phyloP scores from a whole-genome alignment of 2,113 vertebrate species.

The Caranx ignobilis region DNA sequence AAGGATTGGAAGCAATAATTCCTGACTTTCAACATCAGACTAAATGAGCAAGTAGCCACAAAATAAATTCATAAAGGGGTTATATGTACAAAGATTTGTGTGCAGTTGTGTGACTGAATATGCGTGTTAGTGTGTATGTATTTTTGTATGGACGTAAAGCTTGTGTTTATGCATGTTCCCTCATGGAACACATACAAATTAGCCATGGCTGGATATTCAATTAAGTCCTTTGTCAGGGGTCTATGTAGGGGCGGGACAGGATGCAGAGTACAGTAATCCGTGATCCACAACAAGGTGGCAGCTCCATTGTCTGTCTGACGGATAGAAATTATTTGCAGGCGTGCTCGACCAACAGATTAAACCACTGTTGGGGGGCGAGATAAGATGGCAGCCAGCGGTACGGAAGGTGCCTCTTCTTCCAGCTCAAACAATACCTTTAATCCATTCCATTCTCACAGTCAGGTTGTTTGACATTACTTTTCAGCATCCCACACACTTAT shows the following conservation, averaged over 20 bases:
- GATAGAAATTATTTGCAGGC: conserved; percentile 85
- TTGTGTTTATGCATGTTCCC: conserved; percentile 58
- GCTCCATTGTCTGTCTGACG: conserved; percentile 83
- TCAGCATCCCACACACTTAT: conserved; percentile 78
- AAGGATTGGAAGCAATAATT: conserved; percentile 67
- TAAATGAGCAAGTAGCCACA: conserved; percentile 53
- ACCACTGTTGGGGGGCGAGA: conserved; percentile 80
- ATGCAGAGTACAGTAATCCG: conserved; percentile 83
- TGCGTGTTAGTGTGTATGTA: conserved; percentile 21
- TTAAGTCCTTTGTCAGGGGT: conserved; percentile 82
- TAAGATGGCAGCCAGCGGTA: conserved; percentile 79
- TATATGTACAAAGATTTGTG: conserved; percentile 10
- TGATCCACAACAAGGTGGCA: conserved; percentile 83
- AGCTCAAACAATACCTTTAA: conserved; percentile 84
- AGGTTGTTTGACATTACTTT: conserved; percentile 82
- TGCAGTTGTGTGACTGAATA: conserved; percentile 19
- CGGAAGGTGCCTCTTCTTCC: conserved; percentile 73
- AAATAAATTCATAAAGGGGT: conserved; percentile 51
- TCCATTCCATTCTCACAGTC: conserved; percentile 79
- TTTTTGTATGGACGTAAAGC: conserved; percentile 48
- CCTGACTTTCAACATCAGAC: conserved; percentile 68
- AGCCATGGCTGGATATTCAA: conserved; percentile 82
- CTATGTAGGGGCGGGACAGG: conserved; percentile 78
- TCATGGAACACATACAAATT: conserved; percentile 76
- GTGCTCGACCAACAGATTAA: conserved; percentile 85